These are phyloP conservation scores for Cabera pusaria DNA, from an alignment of 2,888 invertebrate species.

Conservation along the genomic window DNA sequence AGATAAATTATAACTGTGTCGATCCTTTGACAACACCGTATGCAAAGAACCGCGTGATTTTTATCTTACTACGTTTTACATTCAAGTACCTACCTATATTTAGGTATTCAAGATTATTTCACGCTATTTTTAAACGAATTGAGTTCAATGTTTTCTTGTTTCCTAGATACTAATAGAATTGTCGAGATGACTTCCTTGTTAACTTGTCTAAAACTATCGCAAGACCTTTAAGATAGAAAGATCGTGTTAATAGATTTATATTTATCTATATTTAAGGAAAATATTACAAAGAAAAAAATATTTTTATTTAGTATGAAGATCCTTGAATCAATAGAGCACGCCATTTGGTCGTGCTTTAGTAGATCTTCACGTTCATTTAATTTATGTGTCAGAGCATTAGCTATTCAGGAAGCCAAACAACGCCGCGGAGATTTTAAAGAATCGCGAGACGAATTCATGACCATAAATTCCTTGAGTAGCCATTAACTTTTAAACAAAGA, in stretches of 20 bases:
- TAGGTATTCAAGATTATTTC: slow-evolving; percentile 17
- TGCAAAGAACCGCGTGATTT: slow-evolving; percentile 31
- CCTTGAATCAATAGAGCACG: slow-evolving; percentile 17
- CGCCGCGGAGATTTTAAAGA: slow-evolving; percentile 16
- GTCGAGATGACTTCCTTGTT: slow-evolving; percentile 9
- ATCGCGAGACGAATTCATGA: slow-evolving; percentile 23
- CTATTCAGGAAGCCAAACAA: slow-evolving; percentile 34
- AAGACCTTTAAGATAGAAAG: slow-evolving; percentile 1
- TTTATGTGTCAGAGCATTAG: slow-evolving; percentile 24
- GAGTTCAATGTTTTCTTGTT: slow-evolving; percentile 16
- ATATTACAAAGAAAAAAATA: too few species aligned
- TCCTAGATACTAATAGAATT: slow-evolving; percentile 11
- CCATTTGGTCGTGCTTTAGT: slow-evolving; percentile 10
- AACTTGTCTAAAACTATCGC: background rate
- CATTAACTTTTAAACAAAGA: too few species aligned
- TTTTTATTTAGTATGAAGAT: slow-evolving; percentile 1
- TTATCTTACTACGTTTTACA: slow-evolving; percentile 38
- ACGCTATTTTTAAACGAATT: slow-evolving; percentile 18
- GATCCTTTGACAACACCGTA: slow-evolving; percentile 33
- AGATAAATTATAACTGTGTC: slow-evolving; percentile 19
- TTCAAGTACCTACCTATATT: slow-evolving; percentile 23
- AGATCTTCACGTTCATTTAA: slow-evolving; percentile 16
- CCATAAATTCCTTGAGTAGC: slow-evolving; percentile 10
- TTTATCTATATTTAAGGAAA: too few species aligned
- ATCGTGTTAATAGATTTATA: too few species aligned